Conservation (phyloP, 2,797 vertebrate genomes). For the Rousettus madagascariensis region DNA sequence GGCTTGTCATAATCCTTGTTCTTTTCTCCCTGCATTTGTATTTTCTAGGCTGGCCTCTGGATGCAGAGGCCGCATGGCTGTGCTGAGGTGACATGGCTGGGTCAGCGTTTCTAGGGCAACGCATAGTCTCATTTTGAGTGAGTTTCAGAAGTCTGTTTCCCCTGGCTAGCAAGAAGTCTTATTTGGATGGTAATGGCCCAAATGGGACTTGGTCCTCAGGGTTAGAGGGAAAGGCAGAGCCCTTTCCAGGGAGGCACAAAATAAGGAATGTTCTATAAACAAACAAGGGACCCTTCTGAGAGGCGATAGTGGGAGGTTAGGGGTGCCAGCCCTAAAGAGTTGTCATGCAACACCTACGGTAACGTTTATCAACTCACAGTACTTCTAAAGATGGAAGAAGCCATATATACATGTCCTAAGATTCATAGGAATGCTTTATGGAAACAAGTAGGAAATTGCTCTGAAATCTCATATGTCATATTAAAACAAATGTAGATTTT, state of each 20-base stretch:
- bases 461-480: neutral
- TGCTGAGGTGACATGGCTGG: neutral
- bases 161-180: neutral
- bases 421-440: neutral
- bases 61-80: neutral
- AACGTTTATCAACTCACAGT: neutral
- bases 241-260: neutral
- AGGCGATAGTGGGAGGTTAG: neutral
- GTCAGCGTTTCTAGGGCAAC: neutral
- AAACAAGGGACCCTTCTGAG: neutral
- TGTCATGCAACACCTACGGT: neutral
- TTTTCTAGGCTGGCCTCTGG: neutral
- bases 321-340: neutral
- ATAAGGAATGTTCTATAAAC: neutral
- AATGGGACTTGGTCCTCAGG: neutral
- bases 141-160: neutral
- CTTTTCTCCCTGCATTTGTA: neutral
- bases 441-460: neutral
- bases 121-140: neutral
- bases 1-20: neutral
- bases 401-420: neutral
- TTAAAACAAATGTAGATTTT: neutral
- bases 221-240: neutral
- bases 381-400: neutral
- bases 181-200: neutral